Base-by-base conservation (phyloP, 2,113 vertebrate species). In the Hucho hucho region DNA sequence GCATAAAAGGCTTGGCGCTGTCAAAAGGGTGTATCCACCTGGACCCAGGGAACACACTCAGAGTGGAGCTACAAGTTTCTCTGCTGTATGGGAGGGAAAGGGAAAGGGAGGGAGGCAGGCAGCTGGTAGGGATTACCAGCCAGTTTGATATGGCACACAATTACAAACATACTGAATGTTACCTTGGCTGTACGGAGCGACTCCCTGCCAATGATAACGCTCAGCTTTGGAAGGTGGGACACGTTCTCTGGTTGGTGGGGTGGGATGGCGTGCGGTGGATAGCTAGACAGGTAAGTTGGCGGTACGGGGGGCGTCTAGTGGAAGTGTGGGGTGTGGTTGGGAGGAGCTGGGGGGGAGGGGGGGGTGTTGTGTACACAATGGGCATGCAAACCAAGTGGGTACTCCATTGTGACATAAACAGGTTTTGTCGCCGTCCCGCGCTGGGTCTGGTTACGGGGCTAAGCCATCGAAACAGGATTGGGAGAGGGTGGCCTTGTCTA, bases 41-140 rank as follows among this genome's bases (percentile, higher is more conserved):
- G 84, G 86, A 83, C 81, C 79, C 75, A 64, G 84, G 81, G 84
- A 88, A 91, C 88, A 88, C 85, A 83, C 37, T 43, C 78, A 28
- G 76, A 71, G 70, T 70, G 61, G 82, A 84, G 90, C 80, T 89
- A 87, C 86, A 87, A 11, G 82, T 89, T 88, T 87, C 84, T 83
- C 78, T 80, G 86, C 11, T 25, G 43, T 12, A 22, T 24, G 14
- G 37, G 37, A 43, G 37, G 11, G 37, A 11, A 43, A 4, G 29
- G 29, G 29, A 4, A 4, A 43, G 37, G 37, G 9, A 43, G 6
- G 6, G 37, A 43, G 37, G 37, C 37, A 43, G 32, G 88, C 89
- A 89, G 89, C 84, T 89, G 88, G 88, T 89, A 88, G 88, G 88
- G 88, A 90, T 91, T 91, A 90, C 82, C 81, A 78, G 79, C 84